A percentile compares a stretch with the other conserved stretches of the same genome.
phyloP scores from a whole-genome alignment of 23 tunicate species.

The Halocynthia aurantium region DNA sequence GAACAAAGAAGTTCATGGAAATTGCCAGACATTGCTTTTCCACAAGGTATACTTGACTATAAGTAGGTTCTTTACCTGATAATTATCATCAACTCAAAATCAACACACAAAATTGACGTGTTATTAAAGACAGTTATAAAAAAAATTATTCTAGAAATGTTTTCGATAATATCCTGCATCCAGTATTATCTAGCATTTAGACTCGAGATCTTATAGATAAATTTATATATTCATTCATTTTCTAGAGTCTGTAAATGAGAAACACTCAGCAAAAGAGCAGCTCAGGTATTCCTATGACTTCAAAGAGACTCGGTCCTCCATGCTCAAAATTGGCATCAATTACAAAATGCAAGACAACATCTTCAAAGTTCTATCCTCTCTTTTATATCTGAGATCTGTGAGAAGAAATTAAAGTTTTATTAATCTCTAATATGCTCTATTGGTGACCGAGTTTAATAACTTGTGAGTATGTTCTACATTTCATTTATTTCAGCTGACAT shows the following conservation, averaged over 20 bases:
- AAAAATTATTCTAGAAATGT: too few species aligned
- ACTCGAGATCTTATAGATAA: too few species aligned
- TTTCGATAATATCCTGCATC: too few species aligned
- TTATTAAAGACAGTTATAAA: too few species aligned
- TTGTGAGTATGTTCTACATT: not conserved
- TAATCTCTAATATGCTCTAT: not conserved
- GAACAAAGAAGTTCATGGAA: conserved; percentile 48
- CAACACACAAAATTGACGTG: too few species aligned
- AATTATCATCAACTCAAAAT: too few species aligned
- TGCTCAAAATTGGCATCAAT: conserved; percentile 73
- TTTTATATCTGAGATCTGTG: conserved; percentile 62
- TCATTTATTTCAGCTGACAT: conserved; percentile 19
- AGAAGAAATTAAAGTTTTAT: not conserved
- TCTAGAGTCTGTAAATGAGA: too few species aligned
- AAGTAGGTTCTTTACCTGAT: too few species aligned
- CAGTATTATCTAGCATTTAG: too few species aligned
- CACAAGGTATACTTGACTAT: not conserved
- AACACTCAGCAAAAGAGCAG: too few species aligned
- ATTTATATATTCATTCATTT: too few species aligned
- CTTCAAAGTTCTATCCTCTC: conserved; percentile 58
- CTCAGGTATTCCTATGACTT: conserved; percentile 20
- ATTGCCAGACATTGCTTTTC: conserved; percentile 24
- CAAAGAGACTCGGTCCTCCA: conserved; percentile 42
- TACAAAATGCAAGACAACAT: conserved; percentile 35
- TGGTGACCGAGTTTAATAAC: not conserved